Evolutionary conservation across 2,888 invertebrate species (phyloP).

Genomic region (Diadegma fenestrale): DNA sequence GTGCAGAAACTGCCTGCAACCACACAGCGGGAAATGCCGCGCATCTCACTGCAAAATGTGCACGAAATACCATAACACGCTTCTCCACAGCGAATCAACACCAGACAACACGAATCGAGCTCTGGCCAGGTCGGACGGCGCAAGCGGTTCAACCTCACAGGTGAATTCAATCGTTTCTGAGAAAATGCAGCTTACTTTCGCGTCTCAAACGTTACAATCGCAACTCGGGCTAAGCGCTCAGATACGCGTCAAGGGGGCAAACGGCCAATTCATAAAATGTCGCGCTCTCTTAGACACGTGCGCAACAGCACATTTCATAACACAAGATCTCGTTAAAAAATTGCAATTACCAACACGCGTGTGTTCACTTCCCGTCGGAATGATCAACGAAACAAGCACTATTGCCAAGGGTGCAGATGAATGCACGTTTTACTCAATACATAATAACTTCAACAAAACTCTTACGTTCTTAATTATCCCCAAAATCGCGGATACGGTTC

Average conservation of each 20-base stretch:
- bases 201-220: constrained; percentile 43
- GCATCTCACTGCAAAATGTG: constrained; percentile 48
- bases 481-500: constrained; percentile 59
- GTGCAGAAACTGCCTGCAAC: constrained; percentile 56
- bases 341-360: constrained; percentile 51
- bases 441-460: constrained; percentile 43
- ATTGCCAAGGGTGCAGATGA: constrained; percentile 41
- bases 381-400: constrained; percentile 50
- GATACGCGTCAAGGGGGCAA: constrained; percentile 36
- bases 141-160: constrained; percentile 20
- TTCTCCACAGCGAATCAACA: constrained; percentile 31
- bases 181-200: constrained; percentile 26
- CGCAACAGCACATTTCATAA: constrained; percentile 65
- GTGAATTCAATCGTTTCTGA: constrained; percentile 22
- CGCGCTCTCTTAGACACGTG: constrained; percentile 67
- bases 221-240: constrained; percentile 64
- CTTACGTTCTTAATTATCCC: constrained; percentile 58
- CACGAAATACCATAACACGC: constrained; percentile 45
- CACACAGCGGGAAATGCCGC: constrained; percentile 36
- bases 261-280: constrained; percentile 41
- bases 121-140: background rate
- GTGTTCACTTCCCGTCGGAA: constrained; percentile 58
- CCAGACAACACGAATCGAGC: background rate
- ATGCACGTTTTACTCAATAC: constrained; percentile 52
- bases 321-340: constrained; percentile 41